A percentile compares a stretch with the other conserved stretches of the same genome.
phyloP scores from a whole-genome alignment of 2,797 vertebrate species.

The Notoglanidium macrostoma region DNA sequence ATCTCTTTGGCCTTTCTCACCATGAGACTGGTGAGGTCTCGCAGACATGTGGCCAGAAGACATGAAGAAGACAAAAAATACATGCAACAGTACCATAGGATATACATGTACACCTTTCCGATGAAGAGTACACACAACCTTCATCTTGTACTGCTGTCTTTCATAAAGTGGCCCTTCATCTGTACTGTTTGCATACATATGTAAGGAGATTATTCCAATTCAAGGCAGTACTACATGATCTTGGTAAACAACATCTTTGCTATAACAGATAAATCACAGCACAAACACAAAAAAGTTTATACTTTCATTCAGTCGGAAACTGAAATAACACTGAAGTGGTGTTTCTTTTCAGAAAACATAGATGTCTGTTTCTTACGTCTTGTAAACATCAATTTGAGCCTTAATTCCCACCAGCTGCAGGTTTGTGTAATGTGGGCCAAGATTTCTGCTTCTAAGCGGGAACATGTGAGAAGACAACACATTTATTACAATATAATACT shows the following conservation, averaged over 20 bases:
- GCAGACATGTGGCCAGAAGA: slow-evolving; percentile 56
- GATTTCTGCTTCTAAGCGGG: slow-evolving; percentile 63
- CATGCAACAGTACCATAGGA: slow-evolving; percentile 69
- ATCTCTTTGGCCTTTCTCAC: slow-evolving; percentile 59
- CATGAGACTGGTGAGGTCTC: slow-evolving; percentile 61
- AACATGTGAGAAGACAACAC: slow-evolving; percentile 64
- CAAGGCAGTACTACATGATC: slow-evolving; percentile 59
- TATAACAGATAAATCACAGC: slow-evolving; percentile 60
- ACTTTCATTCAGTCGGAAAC: slow-evolving; percentile 62
- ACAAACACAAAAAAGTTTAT: slow-evolving; percentile 62
- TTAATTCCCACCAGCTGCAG: slow-evolving; percentile 77
- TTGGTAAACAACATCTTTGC: slow-evolving; percentile 47
- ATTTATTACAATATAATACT: slow-evolving; percentile 61
- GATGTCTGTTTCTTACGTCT: slow-evolving; percentile 68
- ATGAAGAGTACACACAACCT: not conserved
- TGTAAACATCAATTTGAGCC: slow-evolving; percentile 78
- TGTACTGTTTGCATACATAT: slow-evolving; percentile 61
- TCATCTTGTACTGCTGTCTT: slow-evolving; percentile 60
- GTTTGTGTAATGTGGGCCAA: slow-evolving; percentile 22
- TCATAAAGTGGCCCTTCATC: slow-evolving; percentile 59
- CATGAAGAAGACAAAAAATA: slow-evolving; percentile 57
- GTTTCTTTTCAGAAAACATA: slow-evolving; percentile 41
- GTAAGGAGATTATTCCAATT: slow-evolving; percentile 60
- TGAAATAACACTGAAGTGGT: slow-evolving; percentile 61
- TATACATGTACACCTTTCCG: slow-evolving; percentile 55